phyloP scores from a whole-genome alignment of 2,888 invertebrate species.

The Catotricha subobsoleta region DNA sequence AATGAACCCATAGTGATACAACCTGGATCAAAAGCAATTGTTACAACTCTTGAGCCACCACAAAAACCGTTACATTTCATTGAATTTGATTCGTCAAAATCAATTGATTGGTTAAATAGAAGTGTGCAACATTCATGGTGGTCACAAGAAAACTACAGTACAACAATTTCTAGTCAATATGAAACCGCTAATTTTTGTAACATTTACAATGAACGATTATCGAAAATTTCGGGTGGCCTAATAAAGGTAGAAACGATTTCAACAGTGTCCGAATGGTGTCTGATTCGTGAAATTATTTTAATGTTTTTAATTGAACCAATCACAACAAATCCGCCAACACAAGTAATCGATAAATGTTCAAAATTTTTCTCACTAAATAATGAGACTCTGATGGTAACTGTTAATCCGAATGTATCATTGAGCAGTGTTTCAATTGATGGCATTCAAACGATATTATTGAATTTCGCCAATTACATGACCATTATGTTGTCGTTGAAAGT shows the following conservation, averaged over 20 bases:
- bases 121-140: slow-evolving; percentile 32
- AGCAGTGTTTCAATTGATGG: slow-evolving; percentile 20
- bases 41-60: slow-evolving; percentile 16
- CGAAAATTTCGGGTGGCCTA: neutral
- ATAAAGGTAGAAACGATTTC: slow-evolving; percentile 14
- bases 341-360: neutral
- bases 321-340: neutral
- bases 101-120: slow-evolving; percentile 20
- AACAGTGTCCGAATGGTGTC: slow-evolving; percentile 20
- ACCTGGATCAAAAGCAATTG: neutral
- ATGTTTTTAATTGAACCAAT: slow-evolving; percentile 21
- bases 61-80: slow-evolving; percentile 14
- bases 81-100: slow-evolving; percentile 16
- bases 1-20: slow-evolving; percentile 11
- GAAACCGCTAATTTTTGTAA: too few species aligned
- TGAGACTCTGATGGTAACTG: neutral
- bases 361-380: slow-evolving; percentile 19
- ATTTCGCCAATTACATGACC: slow-evolving; percentile 19
- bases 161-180: too few species aligned
- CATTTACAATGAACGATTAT: too few species aligned
- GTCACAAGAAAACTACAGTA: neutral
- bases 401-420: slow-evolving; percentile 19
- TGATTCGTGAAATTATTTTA: slow-evolving; percentile 26
- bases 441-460: slow-evolving; percentile 16
- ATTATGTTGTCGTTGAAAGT: slow-evolving; percentile 23